Conservation (phyloP, 53 echinoderm and acorn worm species). For the Paracentrotus lividus region DNA sequence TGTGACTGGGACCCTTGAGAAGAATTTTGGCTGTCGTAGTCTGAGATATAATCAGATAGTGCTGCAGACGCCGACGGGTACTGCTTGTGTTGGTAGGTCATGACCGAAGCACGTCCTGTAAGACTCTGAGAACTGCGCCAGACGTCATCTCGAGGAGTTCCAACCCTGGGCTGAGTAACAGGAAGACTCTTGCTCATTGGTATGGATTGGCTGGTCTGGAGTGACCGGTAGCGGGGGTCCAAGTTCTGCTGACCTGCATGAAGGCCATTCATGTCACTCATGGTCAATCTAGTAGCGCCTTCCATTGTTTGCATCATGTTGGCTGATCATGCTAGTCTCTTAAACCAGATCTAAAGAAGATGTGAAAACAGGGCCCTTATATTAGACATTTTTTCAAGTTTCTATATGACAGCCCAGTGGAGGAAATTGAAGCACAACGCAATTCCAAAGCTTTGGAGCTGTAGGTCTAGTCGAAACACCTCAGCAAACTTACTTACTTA, state of each 20-base stretch:
- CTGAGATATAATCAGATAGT: slow-evolving; percentile 86
- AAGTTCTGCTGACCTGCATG: neutral
- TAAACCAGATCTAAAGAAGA: neutral
- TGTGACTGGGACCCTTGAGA: slow-evolving; percentile 25
- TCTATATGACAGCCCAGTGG: too few species aligned
- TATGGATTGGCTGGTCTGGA: neutral
- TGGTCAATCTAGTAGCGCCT: neutral
- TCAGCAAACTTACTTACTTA: too few species aligned
- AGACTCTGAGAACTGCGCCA: slow-evolving; percentile 94
- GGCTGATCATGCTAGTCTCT: neutral
- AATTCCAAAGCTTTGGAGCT: too few species aligned
- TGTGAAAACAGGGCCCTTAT: neutral
- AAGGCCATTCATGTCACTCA: slow-evolving; percentile 3
- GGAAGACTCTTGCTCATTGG: slow-evolving; percentile 60
- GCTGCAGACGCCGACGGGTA: slow-evolving; percentile 90
- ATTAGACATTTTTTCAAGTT: neutral
- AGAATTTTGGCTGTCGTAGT: slow-evolving; percentile 80
- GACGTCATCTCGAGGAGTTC: neutral
- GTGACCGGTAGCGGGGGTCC: neutral
- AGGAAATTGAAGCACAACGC: too few species aligned
- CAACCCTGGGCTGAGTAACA: neutral
- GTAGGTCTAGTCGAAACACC: too few species aligned
- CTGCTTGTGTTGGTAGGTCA: slow-evolving; percentile 88
- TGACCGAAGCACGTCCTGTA: slow-evolving; percentile 79
- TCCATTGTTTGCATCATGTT: slow-evolving; percentile 17